phyloP scores from a whole-genome alignment of 2,113 vertebrate species.

The Prunella fulvescens region DNA sequence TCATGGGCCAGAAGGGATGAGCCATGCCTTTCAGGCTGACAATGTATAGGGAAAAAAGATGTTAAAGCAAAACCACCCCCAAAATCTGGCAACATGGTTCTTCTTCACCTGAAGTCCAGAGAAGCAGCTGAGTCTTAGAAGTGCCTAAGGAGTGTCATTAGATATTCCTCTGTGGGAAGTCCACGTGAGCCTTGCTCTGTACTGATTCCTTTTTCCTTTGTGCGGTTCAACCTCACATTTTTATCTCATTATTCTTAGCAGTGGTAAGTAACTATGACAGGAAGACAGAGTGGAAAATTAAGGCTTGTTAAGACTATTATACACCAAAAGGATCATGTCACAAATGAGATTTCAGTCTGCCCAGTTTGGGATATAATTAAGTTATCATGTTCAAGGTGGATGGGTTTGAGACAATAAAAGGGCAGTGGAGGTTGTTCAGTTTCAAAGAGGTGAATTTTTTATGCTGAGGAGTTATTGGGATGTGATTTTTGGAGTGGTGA shows the following conservation, averaged over 20 bases:
- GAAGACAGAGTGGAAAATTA: conserved; percentile 70
- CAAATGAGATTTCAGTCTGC: conserved; percentile 58
- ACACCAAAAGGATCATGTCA: conserved; percentile 64
- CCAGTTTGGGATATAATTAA: conserved; percentile 62
- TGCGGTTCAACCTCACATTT: conserved; percentile 34
- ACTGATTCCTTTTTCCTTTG: neutral
- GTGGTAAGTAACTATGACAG: conserved; percentile 68
- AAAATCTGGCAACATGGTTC: neutral
- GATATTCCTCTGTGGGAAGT: neutral
- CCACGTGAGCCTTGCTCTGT: neutral
- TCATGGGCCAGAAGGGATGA: neutral
- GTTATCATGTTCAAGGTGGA: conserved; percentile 52
- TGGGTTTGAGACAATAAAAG: conserved; percentile 30
- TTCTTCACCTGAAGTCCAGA: neutral
- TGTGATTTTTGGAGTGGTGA: neutral
- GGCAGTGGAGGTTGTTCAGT: neutral
- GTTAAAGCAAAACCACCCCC: neutral
- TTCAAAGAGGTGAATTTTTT: neutral
- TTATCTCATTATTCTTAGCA: conserved; percentile 66
- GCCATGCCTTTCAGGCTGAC: neutral
- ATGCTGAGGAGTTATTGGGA: neutral
- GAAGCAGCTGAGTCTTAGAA: neutral
- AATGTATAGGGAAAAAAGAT: neutral
- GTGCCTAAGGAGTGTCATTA: neutral
- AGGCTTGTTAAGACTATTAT: conserved; percentile 63